Base-by-base conservation (phyloP, 2,888 invertebrate species). In the Ochropleura leucogaster region DNA sequence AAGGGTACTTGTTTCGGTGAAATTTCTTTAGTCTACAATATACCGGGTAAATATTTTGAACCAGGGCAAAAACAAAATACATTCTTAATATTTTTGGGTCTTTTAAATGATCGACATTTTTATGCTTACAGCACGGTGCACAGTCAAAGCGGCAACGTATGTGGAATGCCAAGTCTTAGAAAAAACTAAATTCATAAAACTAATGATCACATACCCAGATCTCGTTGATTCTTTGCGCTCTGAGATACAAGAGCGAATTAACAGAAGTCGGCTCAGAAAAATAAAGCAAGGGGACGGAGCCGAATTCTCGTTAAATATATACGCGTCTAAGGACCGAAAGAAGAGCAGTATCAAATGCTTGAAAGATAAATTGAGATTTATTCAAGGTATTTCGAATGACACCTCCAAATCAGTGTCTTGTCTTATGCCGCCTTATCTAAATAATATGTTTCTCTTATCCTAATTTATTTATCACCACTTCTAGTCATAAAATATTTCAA, bases 1-100 rank as follows among this genome's bases (percentile, higher is more conserved):
- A 95, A 96, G 79, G 97, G 97, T 6, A 96, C 96, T 10, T 96
- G 96, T 86, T 94, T 97, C 79, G 97, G 97, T 6, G 97, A 97
- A 94, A 94, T 95, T 81, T 92, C 96, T 40, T 88, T 97, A 75
- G 92, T 97, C 57, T 93, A 96, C 80, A 96, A 96, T 73, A 91
- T 97, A 83, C 96, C 96, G 80, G 95, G 96, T 95, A 90, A 77
- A 10, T 72, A 55, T 40, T 60, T 65, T 46, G 14, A 14, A n/a
- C 5, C 2, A 30, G 42, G 30, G 30, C 30, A 0, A 46, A 55
- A 40, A 20, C 3, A 46, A 2, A 30, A 20, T 8, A 49, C n/a
- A n/a, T 20, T 53, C 53, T 20, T 49, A 66, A 20, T 1, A 40
- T 40, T 14, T 30, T 30, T 1, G 9, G 8, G 20, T 6, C 18